Percentiles rank a stretch among this genome's conserved stretches.
These are phyloP conservation scores for Agrotis ipsilon DNA, from an alignment of 2,888 invertebrate species.

Conservation along the genomic window DNA sequence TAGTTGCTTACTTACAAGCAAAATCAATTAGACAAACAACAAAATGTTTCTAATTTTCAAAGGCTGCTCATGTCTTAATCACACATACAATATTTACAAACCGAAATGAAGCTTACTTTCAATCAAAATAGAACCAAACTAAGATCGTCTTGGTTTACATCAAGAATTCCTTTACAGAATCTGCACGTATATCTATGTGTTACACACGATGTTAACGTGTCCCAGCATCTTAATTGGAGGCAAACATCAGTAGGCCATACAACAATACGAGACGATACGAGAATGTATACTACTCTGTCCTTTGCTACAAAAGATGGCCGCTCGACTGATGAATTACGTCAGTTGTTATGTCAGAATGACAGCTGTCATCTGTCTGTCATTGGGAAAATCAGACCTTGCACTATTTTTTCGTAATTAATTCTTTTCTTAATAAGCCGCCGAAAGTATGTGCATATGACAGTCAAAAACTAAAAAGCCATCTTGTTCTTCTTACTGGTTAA, in stretches of 20 bases:
- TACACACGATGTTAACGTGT: slow-evolving; percentile 1
- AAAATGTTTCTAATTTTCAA: not conserved
- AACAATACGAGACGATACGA: not conserved
- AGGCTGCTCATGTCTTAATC: not conserved
- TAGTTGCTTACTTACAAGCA: no score
- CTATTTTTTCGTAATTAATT: not conserved
- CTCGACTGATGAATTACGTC: not conserved
- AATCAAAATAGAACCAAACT: not conserved
- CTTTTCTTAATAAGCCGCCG: not conserved
- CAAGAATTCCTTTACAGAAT: slow-evolving; percentile 1
- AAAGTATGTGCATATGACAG: not conserved
- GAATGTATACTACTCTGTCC: not conserved
- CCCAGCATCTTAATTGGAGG: slow-evolving; percentile 29
- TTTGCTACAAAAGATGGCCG: not conserved
- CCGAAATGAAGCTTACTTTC: not conserved
- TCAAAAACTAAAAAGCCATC: no score
- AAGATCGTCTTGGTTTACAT: not conserved
- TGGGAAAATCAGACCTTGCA: not conserved
- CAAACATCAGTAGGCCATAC: slow-evolving; percentile 19
- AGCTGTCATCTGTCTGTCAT: not conserved
- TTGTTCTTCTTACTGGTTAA: no score
- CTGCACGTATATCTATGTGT: not conserved
- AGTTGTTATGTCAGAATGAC: not conserved
- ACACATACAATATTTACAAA: not conserved
- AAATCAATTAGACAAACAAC: no score